These are phyloP conservation scores for Troglohyphantes excavatus DNA, from an alignment of 2,888 invertebrate species.

Conservation along the genomic window DNA sequence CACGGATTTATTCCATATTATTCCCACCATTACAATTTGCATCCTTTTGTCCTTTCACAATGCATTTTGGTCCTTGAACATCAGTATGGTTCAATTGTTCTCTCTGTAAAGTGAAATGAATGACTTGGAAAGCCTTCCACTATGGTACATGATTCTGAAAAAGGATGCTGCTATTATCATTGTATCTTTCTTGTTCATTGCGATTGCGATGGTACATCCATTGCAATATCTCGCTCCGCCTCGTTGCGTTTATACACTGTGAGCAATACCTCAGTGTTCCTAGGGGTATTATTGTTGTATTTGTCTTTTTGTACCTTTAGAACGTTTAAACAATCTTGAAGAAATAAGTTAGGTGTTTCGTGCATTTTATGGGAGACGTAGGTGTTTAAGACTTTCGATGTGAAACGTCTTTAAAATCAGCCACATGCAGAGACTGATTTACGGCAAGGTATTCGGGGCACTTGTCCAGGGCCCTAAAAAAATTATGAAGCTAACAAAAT, in stretches of 20 bases:
- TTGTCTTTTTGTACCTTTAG: slow-evolving; percentile 17
- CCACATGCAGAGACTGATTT: too few relatives aligned
- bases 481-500: too few relatives aligned
- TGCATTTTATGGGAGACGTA: background rate
- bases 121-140: slow-evolving; percentile 7
- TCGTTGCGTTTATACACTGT: slow-evolving; percentile 32
- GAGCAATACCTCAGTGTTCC: slow-evolving; percentile 11
- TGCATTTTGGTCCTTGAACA: slow-evolving; percentile 30
- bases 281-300: background rate
- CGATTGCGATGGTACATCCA: slow-evolving; percentile 27
- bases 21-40: slow-evolving; percentile 11
- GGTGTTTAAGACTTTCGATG: background rate
- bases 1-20: background rate
- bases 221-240: slow-evolving; percentile 14
- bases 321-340: background rate
- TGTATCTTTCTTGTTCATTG: slow-evolving; percentile 30
- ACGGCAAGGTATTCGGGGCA: too few relatives aligned
- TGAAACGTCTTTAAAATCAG: too few relatives aligned
- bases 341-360: background rate
- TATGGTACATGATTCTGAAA: slow-evolving; percentile 29
- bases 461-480: too few relatives aligned
- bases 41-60: slow-evolving; percentile 9
- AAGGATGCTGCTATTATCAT: slow-evolving; percentile 46
- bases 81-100: slow-evolving; percentile 34
- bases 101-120: slow-evolving; percentile 18